Conservation (phyloP, 1,140 invertebrate genomes). For the Brevipalpus yothersi region DNA sequence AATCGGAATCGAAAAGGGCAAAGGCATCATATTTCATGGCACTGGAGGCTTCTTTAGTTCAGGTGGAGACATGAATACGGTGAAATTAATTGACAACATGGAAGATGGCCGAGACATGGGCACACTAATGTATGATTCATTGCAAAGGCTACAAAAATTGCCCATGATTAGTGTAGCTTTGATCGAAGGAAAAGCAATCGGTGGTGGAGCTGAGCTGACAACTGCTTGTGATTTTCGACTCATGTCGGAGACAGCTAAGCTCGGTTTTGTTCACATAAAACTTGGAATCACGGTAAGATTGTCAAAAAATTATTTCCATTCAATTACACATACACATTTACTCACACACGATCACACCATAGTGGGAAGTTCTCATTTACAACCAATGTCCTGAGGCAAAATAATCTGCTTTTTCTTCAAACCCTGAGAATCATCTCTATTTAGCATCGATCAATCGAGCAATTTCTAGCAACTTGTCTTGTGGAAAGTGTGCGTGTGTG, state of each 20-base stretch:
- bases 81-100: constrained; percentile 17
- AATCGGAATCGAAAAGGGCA: constrained; percentile 17
- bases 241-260: constrained; percentile 14
- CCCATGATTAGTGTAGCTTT: constrained; percentile 22
- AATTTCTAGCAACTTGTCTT: too few relatives aligned
- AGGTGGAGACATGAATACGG: constrained; percentile 30
- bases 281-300: constrained; percentile 15
- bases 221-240: constrained; percentile 21
- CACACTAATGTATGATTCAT: constrained; percentile 25
- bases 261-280: constrained; percentile 21
- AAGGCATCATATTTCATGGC: constrained; percentile 28
- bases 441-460: too few relatives aligned
- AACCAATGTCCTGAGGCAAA: background rate
- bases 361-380: too few relatives aligned
- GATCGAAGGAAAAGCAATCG: constrained; percentile 19
- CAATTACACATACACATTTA: background rate
- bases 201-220: constrained; percentile 21
- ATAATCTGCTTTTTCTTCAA: background rate
- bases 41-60: constrained; percentile 28
- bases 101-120: constrained; percentile 24
- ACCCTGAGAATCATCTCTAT: too few relatives aligned
- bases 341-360: too few relatives aligned
- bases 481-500: too few relatives aligned
- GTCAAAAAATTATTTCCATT: background rate
- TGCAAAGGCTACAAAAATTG: constrained; percentile 23